Percentiles rank a stretch among this genome's conserved stretches.
Evolutionary conservation across 2,113 vertebrate species (phyloP).

Genomic region (Delphinus delphis): DNA sequence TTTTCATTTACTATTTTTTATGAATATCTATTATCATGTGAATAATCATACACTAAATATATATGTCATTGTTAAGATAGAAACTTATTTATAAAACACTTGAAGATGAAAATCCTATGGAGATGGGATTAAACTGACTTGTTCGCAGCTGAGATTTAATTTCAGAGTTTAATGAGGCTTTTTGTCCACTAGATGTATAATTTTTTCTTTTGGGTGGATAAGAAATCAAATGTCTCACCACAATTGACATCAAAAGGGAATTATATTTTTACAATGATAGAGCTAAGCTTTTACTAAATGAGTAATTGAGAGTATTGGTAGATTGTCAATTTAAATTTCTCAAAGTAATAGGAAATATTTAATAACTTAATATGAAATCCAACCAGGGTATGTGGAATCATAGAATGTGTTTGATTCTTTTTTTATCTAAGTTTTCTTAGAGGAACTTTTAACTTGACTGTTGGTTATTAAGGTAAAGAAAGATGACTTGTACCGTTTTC

Average conservation of each 20-base stretch:
- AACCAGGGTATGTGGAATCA: neutral
- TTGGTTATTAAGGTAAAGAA: neutral
- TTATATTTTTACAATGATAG: neutral
- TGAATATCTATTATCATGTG: neutral
- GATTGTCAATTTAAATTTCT: conserved; percentile 43
- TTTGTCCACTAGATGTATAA: neutral
- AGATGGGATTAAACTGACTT: neutral
- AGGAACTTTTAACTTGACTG: conserved; percentile 23
- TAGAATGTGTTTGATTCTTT: neutral
- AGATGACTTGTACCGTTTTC: neutral
- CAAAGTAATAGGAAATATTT: conserved; percentile 15
- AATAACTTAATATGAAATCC: neutral
- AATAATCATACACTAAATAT: conserved; percentile 15
- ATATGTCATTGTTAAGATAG: neutral
- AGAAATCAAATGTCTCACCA: conserved; percentile 48
- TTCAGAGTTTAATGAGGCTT: conserved; percentile 40
- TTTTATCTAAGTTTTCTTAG: neutral
- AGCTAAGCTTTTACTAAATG: conserved; percentile 48
- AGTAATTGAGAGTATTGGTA: neutral
- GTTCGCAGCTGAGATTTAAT: conserved; percentile 36
- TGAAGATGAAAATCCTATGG: neutral
- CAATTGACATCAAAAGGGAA: conserved; percentile 3
- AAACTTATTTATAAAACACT: conserved; percentile 36
- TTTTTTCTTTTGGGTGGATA: conserved; percentile 32
- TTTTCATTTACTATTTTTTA: conserved; percentile 4